phyloP scores from a whole-genome alignment of 2,113 vertebrate genomes.

The Proteles cristata region DNA sequence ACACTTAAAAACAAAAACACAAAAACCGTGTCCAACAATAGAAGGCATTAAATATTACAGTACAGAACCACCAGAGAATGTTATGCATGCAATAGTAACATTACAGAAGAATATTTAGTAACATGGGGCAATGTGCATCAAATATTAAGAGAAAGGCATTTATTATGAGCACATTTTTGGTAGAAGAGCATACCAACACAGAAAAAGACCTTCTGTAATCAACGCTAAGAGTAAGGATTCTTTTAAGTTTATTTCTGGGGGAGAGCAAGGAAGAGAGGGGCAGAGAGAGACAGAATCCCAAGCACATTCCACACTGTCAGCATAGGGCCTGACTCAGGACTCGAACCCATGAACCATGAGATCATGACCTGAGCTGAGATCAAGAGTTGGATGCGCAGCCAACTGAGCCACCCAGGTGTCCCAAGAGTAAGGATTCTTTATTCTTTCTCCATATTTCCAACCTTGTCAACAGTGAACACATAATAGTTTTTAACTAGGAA shows the following conservation, averaged over 20 bases:
- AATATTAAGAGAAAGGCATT: background rate
- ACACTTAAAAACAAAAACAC: background rate
- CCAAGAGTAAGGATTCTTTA: background rate
- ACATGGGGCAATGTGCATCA: background rate
- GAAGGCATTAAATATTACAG: background rate
- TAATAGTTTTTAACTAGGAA: background rate
- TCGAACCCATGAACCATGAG: background rate
- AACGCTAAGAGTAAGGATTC: too few species aligned
- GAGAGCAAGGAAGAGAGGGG: background rate
- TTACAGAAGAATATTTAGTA: background rate
- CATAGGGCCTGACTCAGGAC: rapidly evolving
- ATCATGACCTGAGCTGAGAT: background rate
- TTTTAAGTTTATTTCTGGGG: too few species aligned
- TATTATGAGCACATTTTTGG: background rate
- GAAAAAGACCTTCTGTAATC: too few species aligned
- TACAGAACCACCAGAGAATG: background rate
- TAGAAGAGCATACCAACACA: too few species aligned
- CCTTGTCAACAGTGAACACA: background rate
- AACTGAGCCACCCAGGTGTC: rapidly evolving
- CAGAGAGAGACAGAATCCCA: background rate
- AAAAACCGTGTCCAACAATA: background rate
- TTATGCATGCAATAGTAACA: background rate
- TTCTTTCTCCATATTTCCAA: background rate
- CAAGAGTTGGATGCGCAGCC: background rate
- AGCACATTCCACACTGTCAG: background rate